Evolutionary conservation across 92 coral and sea anemone species (phyloP).

Genomic region (Diadumene lineata): DNA sequence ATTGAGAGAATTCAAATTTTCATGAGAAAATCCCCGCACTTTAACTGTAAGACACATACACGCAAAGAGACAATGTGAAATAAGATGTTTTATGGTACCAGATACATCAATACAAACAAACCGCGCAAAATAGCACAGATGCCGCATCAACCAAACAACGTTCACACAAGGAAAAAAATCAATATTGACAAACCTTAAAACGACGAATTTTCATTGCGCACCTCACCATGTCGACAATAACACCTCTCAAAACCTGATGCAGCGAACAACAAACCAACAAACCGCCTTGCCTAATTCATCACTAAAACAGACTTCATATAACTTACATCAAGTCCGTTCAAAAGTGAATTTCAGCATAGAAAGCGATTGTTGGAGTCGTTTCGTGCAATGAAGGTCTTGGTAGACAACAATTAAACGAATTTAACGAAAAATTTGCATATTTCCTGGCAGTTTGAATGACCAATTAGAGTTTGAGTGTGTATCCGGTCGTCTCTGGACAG

Average conservation of each 20-base stretch:
- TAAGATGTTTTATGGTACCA: too few species aligned
- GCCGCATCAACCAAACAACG: not conserved
- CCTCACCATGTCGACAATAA: too few species aligned
- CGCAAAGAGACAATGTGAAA: too few species aligned
- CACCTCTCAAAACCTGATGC: too few species aligned
- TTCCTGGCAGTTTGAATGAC: slow-evolving; percentile 21
- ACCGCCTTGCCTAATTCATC: not conserved
- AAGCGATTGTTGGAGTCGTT: not conserved
- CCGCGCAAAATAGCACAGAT: not conserved
- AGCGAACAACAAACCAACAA: too few species aligned
- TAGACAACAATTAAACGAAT: not conserved
- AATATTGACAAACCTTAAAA: not conserved
- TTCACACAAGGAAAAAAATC: not conserved
- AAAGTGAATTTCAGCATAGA: not conserved
- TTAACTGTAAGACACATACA: too few species aligned
- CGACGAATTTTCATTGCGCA: not conserved
- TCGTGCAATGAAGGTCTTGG: slow-evolving; percentile 8
- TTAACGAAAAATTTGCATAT: slow-evolving; percentile 20
- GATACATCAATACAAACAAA: not conserved
- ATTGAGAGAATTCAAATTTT: too few species aligned
- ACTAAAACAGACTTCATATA: not conserved
- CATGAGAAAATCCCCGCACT: too few species aligned
- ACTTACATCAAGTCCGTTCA: not conserved
- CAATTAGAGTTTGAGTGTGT: slow-evolving; percentile 9
- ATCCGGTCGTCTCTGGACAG: not conserved